Evolutionary conservation across 2,888 invertebrate species (phyloP), one percentile per base, ranked within the genome.

Genomic region (Clusia tigrina): DNA sequence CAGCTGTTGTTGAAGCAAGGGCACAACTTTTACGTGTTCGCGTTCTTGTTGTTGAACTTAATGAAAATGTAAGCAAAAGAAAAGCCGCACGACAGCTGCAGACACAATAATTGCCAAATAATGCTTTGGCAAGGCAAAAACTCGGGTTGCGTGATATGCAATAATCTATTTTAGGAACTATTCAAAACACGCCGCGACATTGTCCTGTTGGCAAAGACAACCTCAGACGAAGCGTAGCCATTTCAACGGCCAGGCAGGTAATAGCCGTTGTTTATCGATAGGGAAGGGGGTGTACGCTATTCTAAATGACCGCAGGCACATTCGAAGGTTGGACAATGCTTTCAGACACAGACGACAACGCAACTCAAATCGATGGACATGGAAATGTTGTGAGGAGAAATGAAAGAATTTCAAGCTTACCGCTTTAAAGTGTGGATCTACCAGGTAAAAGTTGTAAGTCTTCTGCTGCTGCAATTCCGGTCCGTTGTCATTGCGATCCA

Each of bases 401-500:
- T 42, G 18, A 48, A 48, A 48, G 48, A 15, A 42, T 42, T 48
- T 42, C 9, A 3, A 38, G 72, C 78, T 74, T 68, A 84, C 84
- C 81, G 73, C 69, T 63, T 74, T 74, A 62, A 83, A 82, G 65
- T 81, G 80, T 2, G 82, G 81, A 70, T 81, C 76, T 5, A 77
- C 74, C 69, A 84, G 66, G 58, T 73, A 57, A 60, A 83, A 80
- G 25, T 70, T 68, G 23, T 78, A 74, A 24, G 67, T 65, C 6
- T 76, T 71, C 23, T 76, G 73, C 54, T 85, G 83, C 67, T 88
- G 81, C 32, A 88, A 72, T 69, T 91, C 86, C 1, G 97, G 96
- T 10, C 94, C 94, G 80, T 97, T 96, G 82, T 98, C 97, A 83
- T 98, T 98, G 82, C 94, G 94, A 78, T 94, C 93, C 57, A 92